Base-by-base conservation (phyloP, 2,797 vertebrate genomes). In the Botia almorhae region DNA sequence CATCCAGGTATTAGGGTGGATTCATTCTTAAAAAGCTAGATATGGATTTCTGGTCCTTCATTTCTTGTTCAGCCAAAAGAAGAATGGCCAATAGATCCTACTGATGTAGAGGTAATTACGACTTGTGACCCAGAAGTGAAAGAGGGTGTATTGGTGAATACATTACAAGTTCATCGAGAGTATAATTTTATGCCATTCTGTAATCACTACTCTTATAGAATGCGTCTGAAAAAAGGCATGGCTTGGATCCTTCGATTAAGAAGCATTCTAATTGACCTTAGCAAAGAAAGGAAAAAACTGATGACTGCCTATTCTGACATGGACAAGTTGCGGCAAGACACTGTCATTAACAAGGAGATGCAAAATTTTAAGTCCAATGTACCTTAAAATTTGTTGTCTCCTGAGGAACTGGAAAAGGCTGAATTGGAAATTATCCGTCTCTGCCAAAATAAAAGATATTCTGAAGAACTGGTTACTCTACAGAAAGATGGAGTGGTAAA, bases 401-500 rank as follows among this genome's bases (percentile, higher is more conserved):
- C 11, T 2, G 73, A 75, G 2, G 58, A 75, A 2, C n/a, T 75
- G 60, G 61, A 26, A 61, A 53, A n/a, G 13, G 26, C 14, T 61
- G 73, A 74, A 29, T 48, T 48, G 10, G 58, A 74, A 6, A 64
- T 63, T 63, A 48, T 74, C 1, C 10, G 3, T 43, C 46, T 26
- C 4, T 43, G 29, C 5, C n/a, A 74, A 46, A 74, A 1, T n/a
- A 19, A 74, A 14, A 74, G 36, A 26, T 60, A 21, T 39, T 19
- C 39, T 36, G 56, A 74, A 23, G 72, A 61, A 14, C 26, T 74
- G 72, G 21, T 4, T 14, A 63, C 21, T 60, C 3, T 74, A 48
- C 23, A 2, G 21, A 43, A 63, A n/a, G 19, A 61, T 61, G 39
- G 21, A 63, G 16, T 56, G 58, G 58, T 74, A 50, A 74, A 60